phyloP scores from a whole-genome alignment of 2,113 vertebrate species.

The Ovis aries region DNA sequence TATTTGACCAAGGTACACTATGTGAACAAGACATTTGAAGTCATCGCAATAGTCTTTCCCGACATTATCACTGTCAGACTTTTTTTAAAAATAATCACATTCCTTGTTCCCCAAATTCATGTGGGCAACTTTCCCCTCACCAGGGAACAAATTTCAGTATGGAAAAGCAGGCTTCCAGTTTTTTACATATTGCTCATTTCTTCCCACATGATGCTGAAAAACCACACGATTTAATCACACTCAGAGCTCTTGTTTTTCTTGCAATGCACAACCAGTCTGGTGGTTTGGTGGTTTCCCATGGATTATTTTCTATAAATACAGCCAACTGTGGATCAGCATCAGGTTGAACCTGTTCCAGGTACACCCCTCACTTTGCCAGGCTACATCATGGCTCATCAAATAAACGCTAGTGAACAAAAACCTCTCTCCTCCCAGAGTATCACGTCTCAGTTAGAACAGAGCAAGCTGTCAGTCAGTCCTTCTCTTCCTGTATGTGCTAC shows the following conservation, averaged over 20 bases:
- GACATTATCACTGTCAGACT: not conserved
- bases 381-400: not conserved
- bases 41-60: not conserved
- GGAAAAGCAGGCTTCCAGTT: conserved; percentile 3
- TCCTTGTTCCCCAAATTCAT: not conserved
- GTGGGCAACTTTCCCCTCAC: not conserved
- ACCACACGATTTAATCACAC: not conserved
- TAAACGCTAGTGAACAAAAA: conserved; percentile 12
- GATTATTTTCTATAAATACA: conserved; percentile 21
- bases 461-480: not conserved
- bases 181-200: conserved; percentile 8
- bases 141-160: not conserved
- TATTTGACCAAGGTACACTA: not conserved
- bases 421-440: not conserved
- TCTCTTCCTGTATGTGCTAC: not conserved
- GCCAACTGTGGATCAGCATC: not conserved
- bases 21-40: conserved; percentile 2
- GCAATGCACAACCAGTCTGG: not conserved
- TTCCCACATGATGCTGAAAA: not conserved
- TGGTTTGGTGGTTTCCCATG: not conserved
- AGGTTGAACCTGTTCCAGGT: conserved; percentile 8
- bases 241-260: not conserved
- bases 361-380: not conserved
- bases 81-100: not conserved
- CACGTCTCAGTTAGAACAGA: conserved; percentile 18